Conservation (phyloP, 2,113 vertebrate species). For the Sinocyclocheilus anshuiensis region DNA sequence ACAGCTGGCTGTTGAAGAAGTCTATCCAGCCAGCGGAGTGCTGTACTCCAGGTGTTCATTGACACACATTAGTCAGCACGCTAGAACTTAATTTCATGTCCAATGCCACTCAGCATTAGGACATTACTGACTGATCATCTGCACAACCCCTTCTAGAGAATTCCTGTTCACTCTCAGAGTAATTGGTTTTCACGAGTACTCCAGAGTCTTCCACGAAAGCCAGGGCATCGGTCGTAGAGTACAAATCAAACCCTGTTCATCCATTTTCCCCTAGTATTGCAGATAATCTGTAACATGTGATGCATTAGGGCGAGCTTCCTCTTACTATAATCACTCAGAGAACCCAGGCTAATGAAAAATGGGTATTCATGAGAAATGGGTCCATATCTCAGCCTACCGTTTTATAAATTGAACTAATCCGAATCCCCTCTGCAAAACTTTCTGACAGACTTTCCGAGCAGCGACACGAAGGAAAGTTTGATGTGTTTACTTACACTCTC, state of each 20-base stretch:
- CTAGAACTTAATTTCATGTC: constrained; percentile 1
- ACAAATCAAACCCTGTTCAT: constrained; percentile 22
- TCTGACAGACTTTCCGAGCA: neutral
- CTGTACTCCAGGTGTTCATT: constrained; percentile 27
- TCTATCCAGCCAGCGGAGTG: no score
- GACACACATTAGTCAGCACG: constrained; percentile 23
- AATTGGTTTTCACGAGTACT: constrained; percentile 16
- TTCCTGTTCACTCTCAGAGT: neutral
- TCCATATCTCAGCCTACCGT: neutral
- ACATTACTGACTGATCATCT: neutral
- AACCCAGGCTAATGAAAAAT: neutral
- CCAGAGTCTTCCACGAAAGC: neutral
- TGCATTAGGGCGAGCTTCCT: neutral
- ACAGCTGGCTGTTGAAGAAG: neutral
- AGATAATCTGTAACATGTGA: neutral
- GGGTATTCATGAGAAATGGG: constrained; percentile 26
- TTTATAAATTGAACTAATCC: constrained; percentile 41
- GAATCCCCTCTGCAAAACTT: neutral
- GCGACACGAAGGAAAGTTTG: neutral
- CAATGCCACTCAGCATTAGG: neutral
- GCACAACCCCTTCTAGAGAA: neutral
- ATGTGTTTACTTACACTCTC: constrained; percentile 10
- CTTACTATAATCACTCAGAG: constrained; percentile 38
- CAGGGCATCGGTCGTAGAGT: neutral
- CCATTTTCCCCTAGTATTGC: neutral